These are phyloP conservation scores for Pogona vitticeps DNA, from an alignment of 2,113 vertebrate species.

Conservation along the genomic window DNA sequence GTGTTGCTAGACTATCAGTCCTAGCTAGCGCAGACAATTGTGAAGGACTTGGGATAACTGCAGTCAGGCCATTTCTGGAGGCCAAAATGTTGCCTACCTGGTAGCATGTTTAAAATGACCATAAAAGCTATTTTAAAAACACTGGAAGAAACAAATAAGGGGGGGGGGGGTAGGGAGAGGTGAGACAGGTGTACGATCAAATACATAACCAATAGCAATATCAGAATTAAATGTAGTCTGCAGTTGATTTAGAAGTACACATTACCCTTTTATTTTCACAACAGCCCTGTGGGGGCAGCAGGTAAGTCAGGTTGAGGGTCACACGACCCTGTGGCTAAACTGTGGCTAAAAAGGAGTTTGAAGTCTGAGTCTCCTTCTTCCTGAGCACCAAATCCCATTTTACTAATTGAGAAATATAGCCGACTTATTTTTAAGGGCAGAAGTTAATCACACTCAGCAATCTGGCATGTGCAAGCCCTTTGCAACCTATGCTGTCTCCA, in stretches of 20 bases:
- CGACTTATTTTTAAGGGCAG: conserved; percentile 14
- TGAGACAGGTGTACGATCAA: background rate
- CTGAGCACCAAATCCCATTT: background rate
- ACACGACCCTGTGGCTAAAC: too few relatives aligned
- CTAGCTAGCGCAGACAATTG: background rate
- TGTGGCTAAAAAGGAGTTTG: background rate
- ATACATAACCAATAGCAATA: background rate
- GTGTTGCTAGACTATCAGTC: background rate
- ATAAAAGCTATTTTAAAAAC: background rate
- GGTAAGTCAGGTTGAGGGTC: background rate
- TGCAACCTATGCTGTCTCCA: conserved; percentile 19
- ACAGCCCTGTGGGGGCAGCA: background rate
- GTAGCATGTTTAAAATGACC: too few relatives aligned
- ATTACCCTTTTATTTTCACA: background rate
- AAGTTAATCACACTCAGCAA: background rate
- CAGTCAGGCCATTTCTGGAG: background rate
- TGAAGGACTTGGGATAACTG: background rate
- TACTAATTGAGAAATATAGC: background rate
- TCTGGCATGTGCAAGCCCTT: background rate
- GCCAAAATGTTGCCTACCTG: background rate
- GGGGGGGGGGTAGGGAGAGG: background rate
- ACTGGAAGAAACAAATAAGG: background rate
- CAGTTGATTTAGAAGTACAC: background rate
- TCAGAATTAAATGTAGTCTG: background rate
- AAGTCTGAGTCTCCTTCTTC: background rate